Evolutionary conservation across 2,888 invertebrate species (phyloP).

Genomic region (Volucella inanis): DNA sequence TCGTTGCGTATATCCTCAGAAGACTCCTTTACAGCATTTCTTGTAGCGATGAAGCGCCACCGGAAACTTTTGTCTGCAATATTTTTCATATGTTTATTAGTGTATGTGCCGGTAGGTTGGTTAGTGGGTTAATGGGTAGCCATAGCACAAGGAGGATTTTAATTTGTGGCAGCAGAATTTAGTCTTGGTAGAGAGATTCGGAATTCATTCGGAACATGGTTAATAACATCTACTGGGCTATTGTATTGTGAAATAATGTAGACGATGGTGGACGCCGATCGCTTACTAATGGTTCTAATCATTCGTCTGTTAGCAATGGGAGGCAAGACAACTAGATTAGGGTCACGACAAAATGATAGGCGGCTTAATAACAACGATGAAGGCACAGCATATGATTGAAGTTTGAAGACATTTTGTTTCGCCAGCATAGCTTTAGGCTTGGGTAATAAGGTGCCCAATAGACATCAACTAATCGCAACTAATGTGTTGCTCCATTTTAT

Average conservation of each 20-base stretch:
- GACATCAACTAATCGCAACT: background rate
- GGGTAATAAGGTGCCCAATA: background rate
- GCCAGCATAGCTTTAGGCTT: background rate
- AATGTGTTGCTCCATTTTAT: no score
- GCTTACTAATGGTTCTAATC: constrained; percentile 54
- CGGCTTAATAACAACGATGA: background rate
- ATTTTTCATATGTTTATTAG: constrained; percentile 57
- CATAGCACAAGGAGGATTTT: constrained; percentile 28
- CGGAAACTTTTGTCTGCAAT: constrained; percentile 27
- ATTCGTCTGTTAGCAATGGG: constrained; percentile 40
- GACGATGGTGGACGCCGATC: constrained; percentile 36
- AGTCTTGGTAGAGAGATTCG: constrained; percentile 35
- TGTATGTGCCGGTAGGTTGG: constrained; percentile 34
- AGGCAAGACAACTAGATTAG: constrained; percentile 28
- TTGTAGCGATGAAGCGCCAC: background rate
- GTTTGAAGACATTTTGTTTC: background rate
- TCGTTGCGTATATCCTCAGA: constrained; percentile 26
- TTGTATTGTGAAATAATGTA: background rate
- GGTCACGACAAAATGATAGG: constrained; percentile 9
- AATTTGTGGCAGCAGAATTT: constrained; percentile 23
- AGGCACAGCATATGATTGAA: background rate
- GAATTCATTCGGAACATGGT: constrained; percentile 55
- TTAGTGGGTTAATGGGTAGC: no score
- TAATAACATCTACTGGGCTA: constrained; percentile 51
- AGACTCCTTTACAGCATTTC: constrained; percentile 3